Conservation (phyloP, 2,113 vertebrate genomes). For the Albula goreensis region DNA sequence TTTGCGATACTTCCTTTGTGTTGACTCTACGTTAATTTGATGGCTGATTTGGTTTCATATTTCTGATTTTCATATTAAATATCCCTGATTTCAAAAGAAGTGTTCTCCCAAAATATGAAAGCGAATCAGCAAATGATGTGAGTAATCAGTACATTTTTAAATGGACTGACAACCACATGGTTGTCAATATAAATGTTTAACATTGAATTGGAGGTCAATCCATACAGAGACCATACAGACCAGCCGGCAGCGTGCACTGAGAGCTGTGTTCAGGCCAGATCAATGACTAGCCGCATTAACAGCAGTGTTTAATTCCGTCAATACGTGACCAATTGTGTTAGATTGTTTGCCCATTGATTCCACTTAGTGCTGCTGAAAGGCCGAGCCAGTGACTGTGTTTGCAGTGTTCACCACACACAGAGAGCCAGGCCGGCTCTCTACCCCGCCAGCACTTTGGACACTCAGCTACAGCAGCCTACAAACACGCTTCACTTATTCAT, state of each 20-base stretch:
- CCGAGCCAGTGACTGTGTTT: conserved; percentile 69
- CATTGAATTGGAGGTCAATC: neutral
- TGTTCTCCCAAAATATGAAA: too few relatives aligned
- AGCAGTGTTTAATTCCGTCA: conserved; percentile 90
- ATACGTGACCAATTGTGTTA: conserved; percentile 89
- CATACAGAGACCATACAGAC: neutral
- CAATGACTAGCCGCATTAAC: conserved; percentile 86
- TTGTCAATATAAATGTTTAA: neutral
- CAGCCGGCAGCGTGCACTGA: conserved; percentile 60
- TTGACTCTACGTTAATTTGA: too few relatives aligned
- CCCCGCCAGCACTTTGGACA: neutral
- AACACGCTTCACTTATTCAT: neutral
- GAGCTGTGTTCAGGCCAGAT: conserved; percentile 67
- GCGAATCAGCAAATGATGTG: too few relatives aligned
- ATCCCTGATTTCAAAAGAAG: too few relatives aligned
- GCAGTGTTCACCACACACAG: conserved; percentile 56
- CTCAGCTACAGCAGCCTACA: neutral
- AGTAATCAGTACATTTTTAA: too few relatives aligned
- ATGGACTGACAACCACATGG: too few relatives aligned
- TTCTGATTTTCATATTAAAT: too few relatives aligned
- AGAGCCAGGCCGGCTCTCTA: conserved; percentile 67
- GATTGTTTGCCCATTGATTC: conserved; percentile 91
- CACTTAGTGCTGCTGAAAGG: conserved; percentile 75
- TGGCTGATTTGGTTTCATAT: too few relatives aligned
- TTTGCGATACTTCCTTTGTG: too few relatives aligned